These are phyloP conservation scores for Puma concolor DNA, from an alignment of 2,113 vertebrate genomes.

Conservation along the genomic window DNA sequence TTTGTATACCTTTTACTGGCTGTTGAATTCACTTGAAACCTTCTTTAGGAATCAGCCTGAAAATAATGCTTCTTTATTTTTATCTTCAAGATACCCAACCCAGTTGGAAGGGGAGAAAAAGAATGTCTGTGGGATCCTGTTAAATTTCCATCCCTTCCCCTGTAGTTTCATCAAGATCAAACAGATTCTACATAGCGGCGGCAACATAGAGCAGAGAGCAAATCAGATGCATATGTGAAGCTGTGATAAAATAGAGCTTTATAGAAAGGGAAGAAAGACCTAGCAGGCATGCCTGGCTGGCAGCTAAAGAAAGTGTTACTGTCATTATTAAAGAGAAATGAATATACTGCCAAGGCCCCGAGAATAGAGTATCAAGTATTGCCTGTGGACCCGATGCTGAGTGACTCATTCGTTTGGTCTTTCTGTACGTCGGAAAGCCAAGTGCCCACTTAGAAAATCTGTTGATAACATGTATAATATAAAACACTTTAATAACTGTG, in stretches of 20 bases:
- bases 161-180: slow-evolving; percentile 57
- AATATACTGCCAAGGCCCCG: slow-evolving; percentile 8
- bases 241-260: slow-evolving; percentile 55
- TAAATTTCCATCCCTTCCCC: not conserved
- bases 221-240: slow-evolving; percentile 43
- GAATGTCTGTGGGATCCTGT: not conserved
- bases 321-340: slow-evolving; percentile 22
- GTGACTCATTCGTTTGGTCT: not conserved
- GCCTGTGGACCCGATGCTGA: not conserved
- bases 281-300: slow-evolving; percentile 20
- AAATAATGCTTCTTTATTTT: slow-evolving; percentile 58
- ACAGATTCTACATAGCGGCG: slow-evolving; percentile 22
- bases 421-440: not conserved
- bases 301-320: slow-evolving; percentile 32
- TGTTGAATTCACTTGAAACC: slow-evolving; percentile 35
- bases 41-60: slow-evolving; percentile 34
- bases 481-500: not conserved
- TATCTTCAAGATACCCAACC: slow-evolving; percentile 15
- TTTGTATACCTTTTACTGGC: not conserved
- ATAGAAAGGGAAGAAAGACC: slow-evolving; percentile 36
- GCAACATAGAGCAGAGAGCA: not conserved
- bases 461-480: not conserved
- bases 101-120: not conserved
- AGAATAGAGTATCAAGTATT: not conserved
- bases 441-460: slow-evolving; percentile 3